These are phyloP conservation scores for Acrocephalus scirpaceus DNA, from an alignment of 2,797 vertebrate species.

Conservation along the genomic window DNA sequence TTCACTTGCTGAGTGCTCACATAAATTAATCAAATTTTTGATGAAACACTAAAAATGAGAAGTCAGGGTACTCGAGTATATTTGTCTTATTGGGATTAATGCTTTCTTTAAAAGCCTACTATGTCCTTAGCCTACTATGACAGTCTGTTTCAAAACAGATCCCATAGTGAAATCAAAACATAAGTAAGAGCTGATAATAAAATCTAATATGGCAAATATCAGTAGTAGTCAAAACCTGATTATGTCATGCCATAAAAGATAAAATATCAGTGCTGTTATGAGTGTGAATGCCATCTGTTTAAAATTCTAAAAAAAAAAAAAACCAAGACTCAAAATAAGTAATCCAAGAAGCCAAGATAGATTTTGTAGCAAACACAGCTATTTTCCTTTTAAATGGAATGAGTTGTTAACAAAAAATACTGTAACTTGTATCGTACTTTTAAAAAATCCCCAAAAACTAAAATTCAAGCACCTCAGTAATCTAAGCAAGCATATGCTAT, in stretches of 20 bases:
- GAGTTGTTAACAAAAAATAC: neutral
- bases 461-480: neutral
- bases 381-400: neutral
- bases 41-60: neutral
- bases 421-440: neutral
- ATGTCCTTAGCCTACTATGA: neutral
- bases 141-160: conserved; percentile 24
- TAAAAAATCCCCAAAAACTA: neutral
- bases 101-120: neutral
- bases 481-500: neutral
- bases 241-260: neutral
- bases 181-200: neutral
- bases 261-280: neutral
- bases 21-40: neutral
- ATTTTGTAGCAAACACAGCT: neutral
- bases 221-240: neutral
- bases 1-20: neutral
- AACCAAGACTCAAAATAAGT: neutral
- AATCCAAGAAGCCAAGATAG: neutral
- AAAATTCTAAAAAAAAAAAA: neutral
- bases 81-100: neutral
- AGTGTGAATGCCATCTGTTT: neutral
- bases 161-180: neutral
- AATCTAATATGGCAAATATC: neutral
- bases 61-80: neutral